Evolutionary conservation across 1,140 invertebrate species (phyloP), one percentile per base, ranked within the genome.

Genomic region (Lucilia cuprina): DNA sequence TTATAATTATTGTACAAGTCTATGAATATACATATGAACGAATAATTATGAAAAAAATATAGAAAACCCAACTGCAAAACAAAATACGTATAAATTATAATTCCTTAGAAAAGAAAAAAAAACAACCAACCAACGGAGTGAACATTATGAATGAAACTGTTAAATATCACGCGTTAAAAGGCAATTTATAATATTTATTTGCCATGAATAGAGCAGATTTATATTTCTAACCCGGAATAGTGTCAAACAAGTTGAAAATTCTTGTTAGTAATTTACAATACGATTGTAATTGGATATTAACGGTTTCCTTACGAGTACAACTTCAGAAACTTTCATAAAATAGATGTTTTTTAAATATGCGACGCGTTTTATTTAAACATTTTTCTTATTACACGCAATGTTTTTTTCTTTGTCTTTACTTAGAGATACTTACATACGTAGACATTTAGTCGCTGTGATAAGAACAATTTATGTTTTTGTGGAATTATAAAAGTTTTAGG

Each of bases 151-250:
- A 80, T 80, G 77, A 80, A 80, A 80, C 77, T 80, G 77, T 80
- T 80, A 80, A 80, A 80, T 80, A 49, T 80, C 77, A 80, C 77
- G 77, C 77, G 77, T 80, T 80, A 49, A 80, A 80, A 80, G 49
- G 25, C 41, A 25, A 80, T 80, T 80, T 80, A 49, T 80, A 49
- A 80, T 80, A 70, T 70, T 70, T 70, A 21, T 70, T 21, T 70
- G 65, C 19, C 55, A 70, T 70, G 10, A 70, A 25, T 19, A 70
- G 7, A 25, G 19, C 21, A 21, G 65, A 70, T 70, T 70, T 70
- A 25, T 70, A 21, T 70, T 70, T 25, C 21, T 4, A 21, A 70
- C 65, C n/a, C 19, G 19, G 21, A 70, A 70, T 70, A 21, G 10
- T 70, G 65, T 70, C 65, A 70, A 70, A 70, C n/a, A 25, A 70